Base-by-base conservation (phyloP, 2,888 invertebrate species). In the Orchestes rusci region DNA sequence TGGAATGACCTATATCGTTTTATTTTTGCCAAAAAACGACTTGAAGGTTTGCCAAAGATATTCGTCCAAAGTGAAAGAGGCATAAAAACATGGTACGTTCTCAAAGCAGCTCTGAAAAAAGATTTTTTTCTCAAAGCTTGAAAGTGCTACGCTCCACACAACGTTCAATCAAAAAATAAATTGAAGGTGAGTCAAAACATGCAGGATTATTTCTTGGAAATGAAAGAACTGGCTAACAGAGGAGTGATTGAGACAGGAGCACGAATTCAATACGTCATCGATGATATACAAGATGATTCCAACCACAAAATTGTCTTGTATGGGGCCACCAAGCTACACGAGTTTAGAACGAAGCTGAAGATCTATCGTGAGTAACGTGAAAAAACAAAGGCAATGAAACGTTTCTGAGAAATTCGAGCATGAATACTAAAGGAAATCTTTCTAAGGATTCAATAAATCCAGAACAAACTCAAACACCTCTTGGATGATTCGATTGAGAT, bases 21-120 rank as follows among this genome's bases (percentile, higher is more conserved):
- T 20, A 52, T 59, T n/a, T 61, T 55, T 43, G 58, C 55, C 2
- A 60, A 60, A 40, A 59, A n/a, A n/a, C n/a, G n/a, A n/a, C n/a
- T n/a, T n/a, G n/a, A n/a, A n/a, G n/a, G n/a, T n/a, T n/a, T n/a
- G 56, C 58, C 60, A 3, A 56, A 56, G 39, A 5, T n/a, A n/a
- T n/a, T n/a, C n/a, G n/a, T n/a, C n/a, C n/a, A n/a, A n/a, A n/a
- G n/a, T n/a, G n/a, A n/a, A n/a, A n/a, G n/a, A n/a, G n/a, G n/a
- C n/a, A n/a, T n/a, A n/a, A n/a, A n/a, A n/a, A n/a, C n/a, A n/a
- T 58, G 55, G 56, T 13, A 23, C 31, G 50, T 17, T 34, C 39
- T 56, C 16, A 60, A 53, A 44, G 48, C 40, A 27, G 17, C 4
- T 16, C 28, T 59, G 34, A 43, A 45, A 12, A 41, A 44, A 16